These are phyloP conservation scores for Neodiprion lecontei DNA, from an alignment of 1,140 invertebrate species.

Conservation along the genomic window DNA sequence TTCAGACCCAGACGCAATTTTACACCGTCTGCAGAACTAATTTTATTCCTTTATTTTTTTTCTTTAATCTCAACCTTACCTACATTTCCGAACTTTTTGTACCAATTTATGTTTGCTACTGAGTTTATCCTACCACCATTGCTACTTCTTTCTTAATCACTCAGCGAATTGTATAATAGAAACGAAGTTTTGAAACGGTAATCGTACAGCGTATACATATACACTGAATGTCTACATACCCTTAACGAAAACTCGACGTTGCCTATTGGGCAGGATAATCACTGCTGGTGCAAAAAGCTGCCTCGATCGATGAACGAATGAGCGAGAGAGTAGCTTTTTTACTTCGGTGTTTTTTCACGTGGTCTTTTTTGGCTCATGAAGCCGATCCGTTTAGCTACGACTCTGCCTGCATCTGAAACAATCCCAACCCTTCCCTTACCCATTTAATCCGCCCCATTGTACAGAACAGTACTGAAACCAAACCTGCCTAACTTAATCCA, in stretches of 20 bases:
- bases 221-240: not conserved
- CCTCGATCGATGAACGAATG: too few species aligned
- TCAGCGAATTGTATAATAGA: not conserved
- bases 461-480: constrained; percentile 3
- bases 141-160: not conserved
- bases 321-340: not conserved
- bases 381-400: not conserved
- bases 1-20: too few species aligned
- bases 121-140: too few species aligned
- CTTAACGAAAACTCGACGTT: not conserved
- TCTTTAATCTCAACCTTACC: not conserved
- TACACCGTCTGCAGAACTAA: too few species aligned
- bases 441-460: not conserved
- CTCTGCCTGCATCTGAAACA: not conserved
- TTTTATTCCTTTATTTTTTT: not conserved
- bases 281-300: not conserved
- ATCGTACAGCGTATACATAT: not conserved
- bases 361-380: not conserved
- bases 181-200: not conserved
- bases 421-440: not conserved
- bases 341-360: not conserved
- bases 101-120: not conserved
- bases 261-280: not conserved
- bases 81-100: not conserved
- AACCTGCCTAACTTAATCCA: constrained; percentile 5